Conservation (phyloP, 92 coral and sea anemone species). For the Parazoanthus swiftii region DNA sequence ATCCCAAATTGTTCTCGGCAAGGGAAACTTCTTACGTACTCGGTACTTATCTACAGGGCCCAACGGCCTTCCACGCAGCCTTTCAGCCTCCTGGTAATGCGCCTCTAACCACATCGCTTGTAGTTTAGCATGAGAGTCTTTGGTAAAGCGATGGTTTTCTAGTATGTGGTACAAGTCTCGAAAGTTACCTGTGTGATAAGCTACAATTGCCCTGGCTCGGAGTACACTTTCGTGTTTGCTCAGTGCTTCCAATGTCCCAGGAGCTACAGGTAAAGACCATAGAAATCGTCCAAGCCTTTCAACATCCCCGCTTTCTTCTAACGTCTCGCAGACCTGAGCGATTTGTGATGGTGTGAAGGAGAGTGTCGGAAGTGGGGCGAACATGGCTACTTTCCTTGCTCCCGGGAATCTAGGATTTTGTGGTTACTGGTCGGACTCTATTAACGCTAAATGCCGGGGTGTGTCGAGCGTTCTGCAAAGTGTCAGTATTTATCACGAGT, state of each 20-base stretch:
- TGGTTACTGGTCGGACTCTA: slow-evolving; percentile 71
- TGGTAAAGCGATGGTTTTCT: slow-evolving; percentile 95
- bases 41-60: slow-evolving; percentile 99
- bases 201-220: slow-evolving; percentile 97
- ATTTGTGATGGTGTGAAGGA: slow-evolving; percentile 96
- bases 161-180: slow-evolving; percentile 97
- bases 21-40: slow-evolving; percentile 98
- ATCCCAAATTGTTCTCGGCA: slow-evolving; percentile 99
- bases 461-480: slow-evolving; percentile 93
- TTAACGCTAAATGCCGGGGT: slow-evolving; percentile 94
- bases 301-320: slow-evolving; percentile 98
- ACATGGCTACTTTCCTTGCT: slow-evolving; percentile 64
- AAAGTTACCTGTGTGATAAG: slow-evolving; percentile 98
- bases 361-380: slow-evolving; percentile 95
- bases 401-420: slow-evolving; percentile 31
- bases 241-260: slow-evolving; percentile 96
- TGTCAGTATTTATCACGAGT: slow-evolving; percentile 97
- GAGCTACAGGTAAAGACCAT: slow-evolving; percentile 99
- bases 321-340: slow-evolving; percentile 98
- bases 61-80: slow-evolving; percentile 96
- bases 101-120: slow-evolving; percentile 99
- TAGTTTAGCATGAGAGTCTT: slow-evolving; percentile 94
- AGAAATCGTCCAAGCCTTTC: slow-evolving; percentile 98
- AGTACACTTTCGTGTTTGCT: slow-evolving; percentile 99
- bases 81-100: slow-evolving; percentile 96